A percentile compares a stretch with the other conserved stretches of the same genome.
phyloP scores from a whole-genome alignment of 1,140 invertebrate genomes.

The Pristionchus pacificus region DNA sequence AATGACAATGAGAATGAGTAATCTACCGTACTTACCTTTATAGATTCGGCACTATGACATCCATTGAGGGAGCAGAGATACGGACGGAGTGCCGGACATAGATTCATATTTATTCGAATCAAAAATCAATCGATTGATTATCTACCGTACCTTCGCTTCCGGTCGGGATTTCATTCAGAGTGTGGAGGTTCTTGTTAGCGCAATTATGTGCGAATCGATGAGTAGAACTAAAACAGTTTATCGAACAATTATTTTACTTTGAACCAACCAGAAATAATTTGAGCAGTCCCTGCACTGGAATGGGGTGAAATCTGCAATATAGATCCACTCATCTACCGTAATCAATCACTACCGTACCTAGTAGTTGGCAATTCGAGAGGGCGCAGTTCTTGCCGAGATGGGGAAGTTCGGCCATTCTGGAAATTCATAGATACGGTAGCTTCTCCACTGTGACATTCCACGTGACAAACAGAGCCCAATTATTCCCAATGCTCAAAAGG shows the following conservation, averaged over 20 bases:
- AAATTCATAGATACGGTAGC: neutral
- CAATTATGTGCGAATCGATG: neutral
- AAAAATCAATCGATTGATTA: neutral
- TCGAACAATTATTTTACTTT: neutral
- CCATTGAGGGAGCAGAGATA: neutral
- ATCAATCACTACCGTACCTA: neutral
- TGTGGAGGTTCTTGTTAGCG: neutral
- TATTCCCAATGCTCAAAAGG: no score
- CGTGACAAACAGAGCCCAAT: no score
- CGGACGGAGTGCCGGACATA: neutral
- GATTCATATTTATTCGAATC: neutral
- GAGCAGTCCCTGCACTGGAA: neutral
- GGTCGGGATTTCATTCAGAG: neutral
- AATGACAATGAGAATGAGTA: no score
- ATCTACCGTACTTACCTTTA: neutral
- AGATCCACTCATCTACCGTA: neutral
- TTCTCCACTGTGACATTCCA: no score
- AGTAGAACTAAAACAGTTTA: neutral
- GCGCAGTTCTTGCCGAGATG: neutral
- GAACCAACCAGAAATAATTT: neutral
- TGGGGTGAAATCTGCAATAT: neutral
- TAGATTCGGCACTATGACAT: neutral
- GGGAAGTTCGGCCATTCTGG: neutral
- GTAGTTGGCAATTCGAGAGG: neutral
- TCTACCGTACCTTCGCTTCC: neutral